Conservation (phyloP, 2,113 vertebrate genomes). For the Jacana jacana region DNA sequence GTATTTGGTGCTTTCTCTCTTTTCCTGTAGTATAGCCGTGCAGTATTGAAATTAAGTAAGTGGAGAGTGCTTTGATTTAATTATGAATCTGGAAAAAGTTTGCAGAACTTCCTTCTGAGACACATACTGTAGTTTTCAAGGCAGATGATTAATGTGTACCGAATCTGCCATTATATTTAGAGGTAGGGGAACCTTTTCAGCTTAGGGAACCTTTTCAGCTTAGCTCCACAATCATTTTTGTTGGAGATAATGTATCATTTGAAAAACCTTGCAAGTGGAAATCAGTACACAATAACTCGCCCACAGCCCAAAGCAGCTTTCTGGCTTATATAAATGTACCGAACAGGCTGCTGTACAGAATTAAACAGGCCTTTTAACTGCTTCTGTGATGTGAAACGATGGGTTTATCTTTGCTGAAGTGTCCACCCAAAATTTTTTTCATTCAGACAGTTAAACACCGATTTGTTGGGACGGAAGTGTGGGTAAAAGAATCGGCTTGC, state of each 20-base stretch:
- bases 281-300: background rate
- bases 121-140: background rate
- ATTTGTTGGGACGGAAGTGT: conserved; percentile 5
- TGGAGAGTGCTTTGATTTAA: background rate
- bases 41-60: background rate
- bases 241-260: background rate
- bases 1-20: background rate
- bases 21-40: background rate
- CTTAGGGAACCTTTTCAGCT: background rate
- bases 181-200: background rate
- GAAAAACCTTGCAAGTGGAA: background rate
- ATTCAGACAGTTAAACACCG: conserved; percentile 15
- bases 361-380: background rate
- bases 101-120: background rate
- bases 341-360: background rate
- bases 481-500: background rate
- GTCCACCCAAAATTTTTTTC: background rate
- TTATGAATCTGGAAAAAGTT: background rate
- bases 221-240: background rate
- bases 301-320: background rate
- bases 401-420: background rate
- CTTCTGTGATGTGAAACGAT: conserved; percentile 11
- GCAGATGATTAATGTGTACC: background rate
- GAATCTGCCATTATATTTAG: background rate
- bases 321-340: background rate